A percentile compares a stretch with the other conserved stretches of the same genome.
Conservation (phyloP, 2,113 vertebrate genomes). For the Pseudopodoces humilis region DNA sequence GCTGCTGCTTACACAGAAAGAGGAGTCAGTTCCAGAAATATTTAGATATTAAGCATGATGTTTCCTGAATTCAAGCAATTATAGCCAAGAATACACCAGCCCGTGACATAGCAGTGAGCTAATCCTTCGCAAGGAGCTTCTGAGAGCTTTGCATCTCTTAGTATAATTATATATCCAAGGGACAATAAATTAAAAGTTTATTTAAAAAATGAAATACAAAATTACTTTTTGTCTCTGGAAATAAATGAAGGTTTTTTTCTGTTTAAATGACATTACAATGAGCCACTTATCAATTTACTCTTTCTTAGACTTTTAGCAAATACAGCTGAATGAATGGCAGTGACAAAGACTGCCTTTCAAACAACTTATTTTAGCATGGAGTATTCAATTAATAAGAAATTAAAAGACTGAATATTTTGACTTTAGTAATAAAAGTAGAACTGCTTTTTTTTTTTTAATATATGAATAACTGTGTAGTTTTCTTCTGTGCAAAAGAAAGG, state of each 20-base stretch:
- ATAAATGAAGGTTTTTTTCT: not conserved
- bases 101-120: not conserved
- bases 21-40: not conserved
- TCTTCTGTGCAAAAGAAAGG: not conserved
- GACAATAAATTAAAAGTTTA: not conserved
- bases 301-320: not conserved
- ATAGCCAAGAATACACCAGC: not conserved
- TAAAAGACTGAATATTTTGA: not conserved
- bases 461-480: not conserved
- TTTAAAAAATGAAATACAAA: too few species aligned
- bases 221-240: not conserved
- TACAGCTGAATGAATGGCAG: not conserved
- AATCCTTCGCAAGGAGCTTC: not conserved
- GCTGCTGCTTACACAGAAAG: not conserved
- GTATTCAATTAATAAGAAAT: not conserved
- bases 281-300: not conserved
- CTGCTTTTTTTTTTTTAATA: not conserved
- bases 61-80: not conserved
- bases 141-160: not conserved
- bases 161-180: not conserved
- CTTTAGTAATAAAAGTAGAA: not conserved
- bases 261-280: not conserved
- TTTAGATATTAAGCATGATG: not conserved
- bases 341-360: slow-evolving; percentile 1
- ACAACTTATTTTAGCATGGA: not conserved